These are phyloP conservation scores for Hyles vespertilio DNA, from an alignment of 1,140 invertebrate species.

Conservation along the genomic window DNA sequence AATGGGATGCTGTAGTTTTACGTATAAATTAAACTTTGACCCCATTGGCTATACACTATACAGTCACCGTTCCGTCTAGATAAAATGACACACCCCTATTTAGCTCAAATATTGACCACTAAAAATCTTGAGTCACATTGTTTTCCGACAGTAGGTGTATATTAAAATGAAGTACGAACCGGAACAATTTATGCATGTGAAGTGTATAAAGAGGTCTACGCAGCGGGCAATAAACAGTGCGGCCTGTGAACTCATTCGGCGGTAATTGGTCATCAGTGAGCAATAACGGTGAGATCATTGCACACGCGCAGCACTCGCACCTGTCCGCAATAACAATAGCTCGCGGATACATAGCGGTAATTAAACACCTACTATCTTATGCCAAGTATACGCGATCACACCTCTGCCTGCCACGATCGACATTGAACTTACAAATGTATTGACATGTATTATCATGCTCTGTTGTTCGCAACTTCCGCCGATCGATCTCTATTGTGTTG, in stretches of 20 bases:
- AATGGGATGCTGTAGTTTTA: too few species aligned
- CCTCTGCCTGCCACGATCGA: constrained; percentile 15
- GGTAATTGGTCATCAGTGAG: constrained; percentile 39
- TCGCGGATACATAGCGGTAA: constrained; percentile 26
- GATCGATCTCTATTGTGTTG: too few species aligned
- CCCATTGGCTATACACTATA: too few species aligned
- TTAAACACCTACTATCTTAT: constrained; percentile 18
- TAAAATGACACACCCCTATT: too few species aligned
- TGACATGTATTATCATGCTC: neutral
- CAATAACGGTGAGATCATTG: constrained; percentile 43
- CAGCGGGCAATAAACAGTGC: constrained; percentile 11
- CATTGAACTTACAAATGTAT: constrained; percentile 7
- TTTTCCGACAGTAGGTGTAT: too few species aligned
- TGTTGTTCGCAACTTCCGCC: too few species aligned
- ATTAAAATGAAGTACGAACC: too few species aligned
- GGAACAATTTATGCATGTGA: constrained; percentile 9
- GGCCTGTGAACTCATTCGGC: constrained; percentile 31
- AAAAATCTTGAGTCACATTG: too few species aligned
- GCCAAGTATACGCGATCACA: constrained; percentile 5
- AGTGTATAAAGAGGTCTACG: constrained; percentile 1
- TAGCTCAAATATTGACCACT: too few species aligned
- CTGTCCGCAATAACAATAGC: constrained; percentile 27
- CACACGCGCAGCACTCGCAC: constrained; percentile 25
- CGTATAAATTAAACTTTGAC: too few species aligned
- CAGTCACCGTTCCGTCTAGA: too few species aligned